Evolutionary conservation across 2,113 vertebrate genomes (phyloP).

Genomic region (Helogale parvula): DNA sequence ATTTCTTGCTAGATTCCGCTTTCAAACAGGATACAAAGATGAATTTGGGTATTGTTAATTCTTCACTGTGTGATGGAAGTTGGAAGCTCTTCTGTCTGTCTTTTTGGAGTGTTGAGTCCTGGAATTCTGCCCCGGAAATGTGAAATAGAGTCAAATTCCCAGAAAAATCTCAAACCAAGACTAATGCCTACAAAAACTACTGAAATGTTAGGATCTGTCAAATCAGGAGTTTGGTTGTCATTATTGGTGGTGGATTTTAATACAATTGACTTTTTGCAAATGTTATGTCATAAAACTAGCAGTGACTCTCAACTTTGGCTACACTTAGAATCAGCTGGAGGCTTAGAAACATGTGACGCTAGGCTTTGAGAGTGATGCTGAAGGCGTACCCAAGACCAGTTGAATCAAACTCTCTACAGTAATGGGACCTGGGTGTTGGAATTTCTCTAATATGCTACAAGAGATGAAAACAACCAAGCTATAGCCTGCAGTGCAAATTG

Average conservation of each 20-base stretch:
- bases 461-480: background rate
- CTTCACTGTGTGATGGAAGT: background rate
- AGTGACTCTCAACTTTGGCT: background rate
- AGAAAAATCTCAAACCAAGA: background rate
- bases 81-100: background rate
- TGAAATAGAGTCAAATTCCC: background rate
- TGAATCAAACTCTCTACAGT: background rate
- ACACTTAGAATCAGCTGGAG: background rate
- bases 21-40: background rate
- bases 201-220: background rate
- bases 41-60: background rate
- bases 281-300: background rate
- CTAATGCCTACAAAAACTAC: background rate
- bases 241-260: background rate
- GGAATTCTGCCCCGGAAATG: background rate
- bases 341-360: background rate
- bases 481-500: background rate
- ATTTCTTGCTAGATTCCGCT: conserved; percentile 7
- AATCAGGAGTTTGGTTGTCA: background rate
- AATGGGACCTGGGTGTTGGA: background rate
- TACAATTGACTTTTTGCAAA: background rate
- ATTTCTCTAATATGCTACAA: background rate
- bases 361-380: background rate
- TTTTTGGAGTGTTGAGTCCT: background rate
- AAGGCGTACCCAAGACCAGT: background rate